Conservation (phyloP, 2,888 invertebrate genomes). For the Lasiommata megera region DNA sequence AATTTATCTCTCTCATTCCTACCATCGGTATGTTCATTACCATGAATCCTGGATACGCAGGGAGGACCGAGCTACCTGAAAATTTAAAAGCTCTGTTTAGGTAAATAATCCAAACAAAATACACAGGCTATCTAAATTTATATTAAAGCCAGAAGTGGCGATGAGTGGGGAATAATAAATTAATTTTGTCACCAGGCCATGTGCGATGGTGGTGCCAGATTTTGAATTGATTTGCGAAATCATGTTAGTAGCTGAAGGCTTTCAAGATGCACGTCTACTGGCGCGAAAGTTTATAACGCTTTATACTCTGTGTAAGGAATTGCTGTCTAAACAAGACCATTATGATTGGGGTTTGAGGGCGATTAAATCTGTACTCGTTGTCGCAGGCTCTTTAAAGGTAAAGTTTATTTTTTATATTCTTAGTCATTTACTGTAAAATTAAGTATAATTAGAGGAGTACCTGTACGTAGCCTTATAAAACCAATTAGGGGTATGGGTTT, state of each 20-base stretch:
- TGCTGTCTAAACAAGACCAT: constrained; percentile 96
- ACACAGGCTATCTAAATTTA: no score
- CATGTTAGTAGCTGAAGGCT: constrained; percentile 97
- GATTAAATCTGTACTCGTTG: constrained; percentile 96
- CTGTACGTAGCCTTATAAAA: no score
- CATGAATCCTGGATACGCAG: constrained; percentile 98
- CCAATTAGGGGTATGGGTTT: no score
- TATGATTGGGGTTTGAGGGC: constrained; percentile 98
- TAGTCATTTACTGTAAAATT: not conserved
- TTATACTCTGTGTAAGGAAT: constrained; percentile 92
- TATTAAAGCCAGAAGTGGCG: no score
- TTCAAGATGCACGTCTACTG: constrained; percentile 93
- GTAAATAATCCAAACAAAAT: constrained; percentile 42
- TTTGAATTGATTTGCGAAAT: constrained; percentile 98
- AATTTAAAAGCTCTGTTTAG: constrained; percentile 86
- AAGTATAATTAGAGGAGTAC: no score
- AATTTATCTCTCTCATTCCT: constrained; percentile 86
- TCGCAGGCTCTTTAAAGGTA: constrained; percentile 94
- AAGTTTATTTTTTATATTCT: not conserved
- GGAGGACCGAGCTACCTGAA: constrained; percentile 93
- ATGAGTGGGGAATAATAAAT: no score
- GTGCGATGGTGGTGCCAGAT: constrained; percentile 98
- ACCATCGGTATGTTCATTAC: constrained; percentile 96
- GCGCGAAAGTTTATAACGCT: constrained; percentile 97
- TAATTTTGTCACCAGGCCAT: constrained; percentile 83